Percentiles rank a stretch among this genome's conserved stretches.
These are phyloP conservation scores for Vombatus ursinus DNA, from an alignment of 2,113 vertebrate species.

Conservation along the genomic window DNA sequence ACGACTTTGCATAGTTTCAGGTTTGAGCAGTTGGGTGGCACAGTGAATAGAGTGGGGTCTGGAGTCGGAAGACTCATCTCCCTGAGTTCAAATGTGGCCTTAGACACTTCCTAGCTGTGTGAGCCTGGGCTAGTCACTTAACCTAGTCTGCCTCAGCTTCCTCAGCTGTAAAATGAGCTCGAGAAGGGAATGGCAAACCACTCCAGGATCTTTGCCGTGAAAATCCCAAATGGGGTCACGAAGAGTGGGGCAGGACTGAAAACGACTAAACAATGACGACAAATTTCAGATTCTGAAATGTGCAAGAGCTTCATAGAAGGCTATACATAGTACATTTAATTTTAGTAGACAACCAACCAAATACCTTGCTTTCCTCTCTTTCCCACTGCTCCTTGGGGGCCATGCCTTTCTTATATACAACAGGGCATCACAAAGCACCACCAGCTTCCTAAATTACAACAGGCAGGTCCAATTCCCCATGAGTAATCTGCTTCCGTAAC, in stretches of 20 bases:
- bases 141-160: background rate
- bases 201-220: background rate
- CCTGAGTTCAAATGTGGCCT: background rate
- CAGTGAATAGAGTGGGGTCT: background rate
- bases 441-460: conserved; percentile 30
- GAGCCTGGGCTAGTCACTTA: background rate
- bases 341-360: background rate
- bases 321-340: background rate
- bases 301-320: background rate
- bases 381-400: background rate
- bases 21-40: background rate
- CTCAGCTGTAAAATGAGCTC: background rate
- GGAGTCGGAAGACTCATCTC: background rate
- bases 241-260: background rate
- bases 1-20: conserved; percentile 44
- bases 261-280: background rate
- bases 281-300: background rate
- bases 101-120: background rate
- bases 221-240: background rate
- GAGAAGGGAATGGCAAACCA: background rate
- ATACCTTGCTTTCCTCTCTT: background rate
- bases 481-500: conserved; percentile 9
- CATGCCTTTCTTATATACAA: conserved; percentile 39
- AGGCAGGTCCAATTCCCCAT: conserved; percentile 47
- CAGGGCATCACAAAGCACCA: conserved; percentile 23